phyloP scores from a whole-genome alignment of 2,888 invertebrate genomes.

The Amblyteles armatorius region DNA sequence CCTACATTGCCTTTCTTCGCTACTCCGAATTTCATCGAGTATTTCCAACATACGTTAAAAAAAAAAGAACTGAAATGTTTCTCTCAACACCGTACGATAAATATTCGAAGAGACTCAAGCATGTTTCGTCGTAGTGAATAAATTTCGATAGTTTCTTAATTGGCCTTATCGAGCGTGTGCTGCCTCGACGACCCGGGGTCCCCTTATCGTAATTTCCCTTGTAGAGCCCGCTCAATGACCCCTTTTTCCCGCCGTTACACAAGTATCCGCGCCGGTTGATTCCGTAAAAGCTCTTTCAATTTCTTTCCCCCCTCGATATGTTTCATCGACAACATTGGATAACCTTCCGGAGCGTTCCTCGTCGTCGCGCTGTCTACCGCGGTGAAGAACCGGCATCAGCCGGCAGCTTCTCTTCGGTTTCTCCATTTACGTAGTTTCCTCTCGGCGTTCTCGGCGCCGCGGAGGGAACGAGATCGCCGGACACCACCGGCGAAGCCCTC shows the following conservation, averaged over 20 bases:
- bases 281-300: conserved; percentile 30
- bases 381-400: conserved; percentile 25
- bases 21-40: neutral
- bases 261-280: conserved; percentile 30
- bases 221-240: conserved; percentile 9
- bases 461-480: conserved; percentile 35
- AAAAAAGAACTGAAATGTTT: neutral
- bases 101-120: neutral
- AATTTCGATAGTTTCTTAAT: conserved; percentile 38
- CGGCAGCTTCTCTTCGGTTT: conserved; percentile 34
- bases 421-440: conserved; percentile 41
- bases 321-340: conserved; percentile 16
- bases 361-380: conserved; percentile 29
- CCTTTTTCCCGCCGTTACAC: conserved; percentile 17
- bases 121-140: conserved; percentile 3
- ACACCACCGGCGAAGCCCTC: conserved; percentile 22
- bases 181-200: conserved; percentile 30
- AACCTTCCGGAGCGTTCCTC: neutral
- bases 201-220: conserved; percentile 19
- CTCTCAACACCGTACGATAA: neutral
- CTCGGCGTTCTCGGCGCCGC: neutral
- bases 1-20: neutral
- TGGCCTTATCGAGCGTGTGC: conserved; percentile 11
- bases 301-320: conserved; percentile 2
- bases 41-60: neutral